Evolutionary conservation across 2,113 vertebrate species (phyloP), one percentile per base, ranked within the genome.

Genomic region (Vombatus ursinus): DNA sequence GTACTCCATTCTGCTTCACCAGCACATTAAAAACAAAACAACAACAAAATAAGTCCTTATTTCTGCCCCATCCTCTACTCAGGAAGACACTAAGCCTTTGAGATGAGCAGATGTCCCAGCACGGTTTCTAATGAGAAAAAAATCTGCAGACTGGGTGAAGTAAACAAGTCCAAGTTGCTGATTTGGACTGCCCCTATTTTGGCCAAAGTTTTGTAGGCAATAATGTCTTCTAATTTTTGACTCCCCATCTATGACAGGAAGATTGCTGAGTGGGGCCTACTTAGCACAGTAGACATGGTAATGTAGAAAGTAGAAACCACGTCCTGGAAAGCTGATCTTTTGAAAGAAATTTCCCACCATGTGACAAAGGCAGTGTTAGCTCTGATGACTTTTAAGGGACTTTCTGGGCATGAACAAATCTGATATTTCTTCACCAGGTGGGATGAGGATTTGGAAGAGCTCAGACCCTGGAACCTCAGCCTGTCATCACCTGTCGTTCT

Each of bases 1-100:
- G 90, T 97, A 28, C 92, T 94, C 94, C 93, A 96, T 19, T 96
- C 37, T 90, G 94, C 97, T 97, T 98, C 94, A 96, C 96, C 95
- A 96, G 96, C 97, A 93, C 91, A 16, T 91, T 28, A 94, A 96
- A 96, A 84, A 44, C 61, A 77, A n/a, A 77, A 44, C 6, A 23
- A 44, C 6, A 22, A 84, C 37, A 77, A 68, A 22, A 84, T 84
- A 8, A 94, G 61, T 68, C 95, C 96, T 44, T 95, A 93, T 97
- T 95, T 54, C 84, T 94, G 68, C 95, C 97, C 96, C 52, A 95
- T 96, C 91, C 51, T 93, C 93, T 91, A 52, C 57, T 94, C 94
- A 92, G 24, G 12, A 84, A n/a, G 93, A 94, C 91, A 97, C 91
- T 92, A 94, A 93, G 47, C 96, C 96, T 61, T 94, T 94, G 98